Base-by-base conservation (phyloP, 2,888 invertebrate species). In the Leptinotarsa haldemani region DNA sequence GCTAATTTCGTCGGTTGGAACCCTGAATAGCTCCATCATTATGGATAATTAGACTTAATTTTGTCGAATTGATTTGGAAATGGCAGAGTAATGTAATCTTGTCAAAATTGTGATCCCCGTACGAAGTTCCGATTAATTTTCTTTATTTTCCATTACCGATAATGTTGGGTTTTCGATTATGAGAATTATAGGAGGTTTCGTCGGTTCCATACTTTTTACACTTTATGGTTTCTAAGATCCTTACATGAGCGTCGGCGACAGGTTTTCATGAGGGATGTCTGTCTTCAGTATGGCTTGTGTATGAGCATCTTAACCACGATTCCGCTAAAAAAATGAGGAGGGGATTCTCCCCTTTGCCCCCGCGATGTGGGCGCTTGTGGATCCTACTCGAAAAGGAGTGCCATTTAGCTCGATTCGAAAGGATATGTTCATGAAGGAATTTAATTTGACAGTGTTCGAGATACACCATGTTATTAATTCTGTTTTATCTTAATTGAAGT, bases 1-100 rank as follows among this genome's bases (percentile, higher is more conserved):
- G 79, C 75, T 80, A 80, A 79, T 80, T 80, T 80, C 63, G 79
- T 73, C 50, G 70, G 67, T 66, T 73, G 66, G 75, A 64, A 70
- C 74, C 74, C 78, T 74, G 78, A 83, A 84, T 82, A 80, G 81
- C 82, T 80, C 82, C 79, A 81, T 84, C 83, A 86, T 86, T 85
- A 85, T 84, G 79, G 79, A 83, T 83, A 84, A 85, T 85, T 85
- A 86, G 84, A 83, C 79, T 79, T 82, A 85, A 85, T 86, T 82
- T 82, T 80, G 80, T 77, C 77, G 83, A 83, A 85, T 84, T 84
- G 85, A 85, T 85, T 85, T 84, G 83, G 81, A 83, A 83, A 82
- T 82, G 56, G 79, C 80, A 80, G 81, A 82, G 82, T 81, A 82
- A 83, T 82, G 82, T 81, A 81, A 82, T 82, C 80, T 80, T 75